Evolutionary conservation across 1,140 invertebrate genomes (phyloP).

Genomic region (Lasioglossum baleicum): DNA sequence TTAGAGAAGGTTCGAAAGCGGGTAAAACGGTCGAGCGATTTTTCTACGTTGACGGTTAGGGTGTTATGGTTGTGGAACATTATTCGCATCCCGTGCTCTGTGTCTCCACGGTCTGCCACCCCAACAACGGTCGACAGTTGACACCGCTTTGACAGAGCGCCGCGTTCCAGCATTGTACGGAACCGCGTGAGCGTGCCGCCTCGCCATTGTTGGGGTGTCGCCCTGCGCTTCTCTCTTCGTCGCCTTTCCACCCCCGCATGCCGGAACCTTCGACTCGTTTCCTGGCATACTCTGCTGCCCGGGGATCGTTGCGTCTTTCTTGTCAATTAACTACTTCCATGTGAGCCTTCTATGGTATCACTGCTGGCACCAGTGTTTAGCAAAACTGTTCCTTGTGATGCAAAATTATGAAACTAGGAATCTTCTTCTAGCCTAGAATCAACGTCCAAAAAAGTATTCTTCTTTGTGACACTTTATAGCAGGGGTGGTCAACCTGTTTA

Average conservation of each 20-base stretch:
- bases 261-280: neutral
- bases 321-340: neutral
- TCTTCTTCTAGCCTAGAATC: too few species aligned
- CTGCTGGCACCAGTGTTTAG: too few species aligned
- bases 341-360: too few species aligned
- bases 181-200: constrained; percentile 42
- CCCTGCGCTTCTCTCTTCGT: constrained; percentile 17
- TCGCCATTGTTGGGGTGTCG: constrained; percentile 37
- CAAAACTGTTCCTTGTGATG: too few species aligned
- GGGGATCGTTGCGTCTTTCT: neutral
- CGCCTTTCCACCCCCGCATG: neutral
- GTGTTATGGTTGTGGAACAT: constrained; percentile 13
- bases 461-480: too few species aligned
- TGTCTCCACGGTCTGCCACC: constrained; percentile 46
- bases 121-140: constrained; percentile 48
- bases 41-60: constrained; percentile 23
- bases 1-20: neutral
- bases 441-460: too few species aligned
- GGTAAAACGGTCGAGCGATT: constrained; percentile 19
- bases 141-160: constrained; percentile 45
- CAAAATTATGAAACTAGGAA: neutral
- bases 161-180: constrained; percentile 35
- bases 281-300: neutral
- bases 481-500: too few species aligned
- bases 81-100: constrained; percentile 16